phyloP scores from a whole-genome alignment of 2,888 invertebrate genomes.

The Drosophila paranaensis region DNA sequence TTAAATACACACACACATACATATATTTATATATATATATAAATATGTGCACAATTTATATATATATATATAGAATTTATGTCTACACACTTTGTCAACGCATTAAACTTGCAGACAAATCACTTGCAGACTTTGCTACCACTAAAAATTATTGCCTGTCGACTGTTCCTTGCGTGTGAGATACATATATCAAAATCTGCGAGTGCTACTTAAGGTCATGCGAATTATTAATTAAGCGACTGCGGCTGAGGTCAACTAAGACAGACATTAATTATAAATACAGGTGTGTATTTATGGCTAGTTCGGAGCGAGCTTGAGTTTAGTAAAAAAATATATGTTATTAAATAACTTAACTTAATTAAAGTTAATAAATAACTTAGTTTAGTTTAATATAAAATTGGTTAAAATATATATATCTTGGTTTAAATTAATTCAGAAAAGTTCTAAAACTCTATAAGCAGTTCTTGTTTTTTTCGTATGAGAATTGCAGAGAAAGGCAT shows the following conservation, averaged over 20 bases:
- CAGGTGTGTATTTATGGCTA: background rate
- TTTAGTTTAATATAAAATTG: too few species aligned
- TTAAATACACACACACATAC: slow-evolving; percentile 6
- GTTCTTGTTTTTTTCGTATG: too few species aligned
- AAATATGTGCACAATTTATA: background rate
- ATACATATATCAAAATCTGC: slow-evolving; percentile 20
- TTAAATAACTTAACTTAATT: background rate
- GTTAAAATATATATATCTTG: too few species aligned
- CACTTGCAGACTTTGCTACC: slow-evolving; percentile 40
- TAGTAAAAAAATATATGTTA: too few species aligned
- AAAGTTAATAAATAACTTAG: background rate
- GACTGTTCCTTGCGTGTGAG: slow-evolving; percentile 12
- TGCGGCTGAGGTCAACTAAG: background rate
- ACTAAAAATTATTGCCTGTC: slow-evolving; percentile 37
- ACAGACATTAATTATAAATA: background rate
- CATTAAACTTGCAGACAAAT: slow-evolving; percentile 46
- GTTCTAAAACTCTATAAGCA: too few species aligned
- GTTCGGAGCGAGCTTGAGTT: background rate
- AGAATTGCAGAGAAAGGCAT: too few species aligned
- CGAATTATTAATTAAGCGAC: background rate
- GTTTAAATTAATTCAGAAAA: too few species aligned
- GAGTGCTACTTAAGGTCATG: slow-evolving; percentile 1
- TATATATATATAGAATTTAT: slow-evolving; percentile 24
- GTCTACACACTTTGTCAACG: slow-evolving; percentile 27
- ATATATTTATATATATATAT: slow-evolving; percentile 1